Conservation (phyloP, 2,888 invertebrate species). For the Drosophila fulvimacula region DNA sequence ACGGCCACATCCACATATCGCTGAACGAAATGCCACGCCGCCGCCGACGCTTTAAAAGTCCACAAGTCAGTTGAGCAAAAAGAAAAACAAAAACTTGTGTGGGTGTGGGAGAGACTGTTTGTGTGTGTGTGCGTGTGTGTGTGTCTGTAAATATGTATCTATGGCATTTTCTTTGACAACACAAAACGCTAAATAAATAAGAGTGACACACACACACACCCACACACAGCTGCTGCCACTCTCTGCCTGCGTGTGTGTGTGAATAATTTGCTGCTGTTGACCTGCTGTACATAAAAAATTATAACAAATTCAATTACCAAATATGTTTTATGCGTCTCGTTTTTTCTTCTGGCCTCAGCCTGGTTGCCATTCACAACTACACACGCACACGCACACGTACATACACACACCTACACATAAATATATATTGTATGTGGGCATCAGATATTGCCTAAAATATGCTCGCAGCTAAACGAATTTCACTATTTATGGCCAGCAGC, state of each 20-base stretch:
- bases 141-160: conserved; percentile 16
- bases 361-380: neutral
- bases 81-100: conserved; percentile 50
- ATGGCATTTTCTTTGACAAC: conserved; percentile 21
- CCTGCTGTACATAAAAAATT: conserved; percentile 65
- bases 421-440: neutral
- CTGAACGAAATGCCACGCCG: neutral
- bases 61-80: conserved; percentile 71
- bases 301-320: conserved; percentile 76
- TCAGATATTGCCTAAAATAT: conserved; percentile 15
- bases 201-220: conserved; percentile 9
- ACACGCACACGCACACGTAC: conserved; percentile 1
- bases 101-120: neutral
- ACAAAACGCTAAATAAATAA: conserved; percentile 33
- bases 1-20: neutral
- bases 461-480: conserved; percentile 27
- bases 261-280: conserved; percentile 54
- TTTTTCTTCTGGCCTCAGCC: conserved; percentile 5
- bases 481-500: conserved; percentile 29
- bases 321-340: conserved; percentile 61
- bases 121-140: conserved; percentile 11
- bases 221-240: conserved; percentile 10
- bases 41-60: conserved; percentile 36
- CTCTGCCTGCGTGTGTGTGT: conserved; percentile 11
- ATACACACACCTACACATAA: neutral